Base-by-base conservation (phyloP, 2,888 invertebrate species). In the Liopterus haemorrhoidalis region DNA sequence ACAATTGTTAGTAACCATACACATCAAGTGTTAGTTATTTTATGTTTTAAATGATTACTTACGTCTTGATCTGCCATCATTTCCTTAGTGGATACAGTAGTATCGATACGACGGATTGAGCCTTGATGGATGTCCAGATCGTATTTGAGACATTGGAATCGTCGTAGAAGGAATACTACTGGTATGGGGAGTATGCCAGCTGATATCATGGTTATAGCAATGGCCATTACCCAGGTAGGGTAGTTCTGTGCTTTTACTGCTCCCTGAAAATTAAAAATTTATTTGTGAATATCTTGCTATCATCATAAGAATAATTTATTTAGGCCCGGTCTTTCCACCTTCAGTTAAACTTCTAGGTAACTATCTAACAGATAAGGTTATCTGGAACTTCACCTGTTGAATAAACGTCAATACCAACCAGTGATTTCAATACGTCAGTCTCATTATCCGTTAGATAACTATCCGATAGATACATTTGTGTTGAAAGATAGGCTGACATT, bases 61-160 rank as follows among this genome's bases (percentile, higher is more conserved):
- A 90, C 90, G 68, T 91, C 91, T 59, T 89, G 88, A 59, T 90
- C 90, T 52, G 85, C 88, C 75, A 93, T 90, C 92, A 93, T 93
- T 69, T 91, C 91, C 67, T 91, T 90, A 18, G 92, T 93, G 15
- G 91, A 91, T 8, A 90, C 89, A 0, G 92, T 92, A 20, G 92
- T 91, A 65, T 92, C 92, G 59, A 92, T 90, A 57, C 92, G 79
- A 58, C 91, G 76, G 66, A 92, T 90, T 51, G 91, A 90, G 19
- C 89, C 90, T 72, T 91, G 88, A 66, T 91, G 91, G 60, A 92
- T 91, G 68, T 91, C 87, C 59, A 89, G 78, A 64, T 92, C 92
- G 56, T 89, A 76, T 56, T 87, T 82, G 51, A 89, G 77, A 62
- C 89, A 88, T 68, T 91, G 91, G 80, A 89, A 92, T 62, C 89